Conservation (phyloP, 1,140 invertebrate genomes). For the Popillia japonica region DNA sequence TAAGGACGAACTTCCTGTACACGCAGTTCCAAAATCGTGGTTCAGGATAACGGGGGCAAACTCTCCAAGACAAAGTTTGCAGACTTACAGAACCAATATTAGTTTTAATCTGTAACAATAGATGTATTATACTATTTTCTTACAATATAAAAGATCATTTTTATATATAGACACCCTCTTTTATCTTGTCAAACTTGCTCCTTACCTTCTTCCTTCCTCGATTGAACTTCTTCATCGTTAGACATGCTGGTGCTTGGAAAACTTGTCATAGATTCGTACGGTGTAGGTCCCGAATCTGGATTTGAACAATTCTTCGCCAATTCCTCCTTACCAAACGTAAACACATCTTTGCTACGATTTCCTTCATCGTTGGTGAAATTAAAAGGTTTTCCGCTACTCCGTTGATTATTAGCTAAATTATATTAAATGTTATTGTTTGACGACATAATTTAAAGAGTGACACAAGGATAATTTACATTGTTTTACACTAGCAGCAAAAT, state of each 20-base stretch:
- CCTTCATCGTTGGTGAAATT: constrained; percentile 36
- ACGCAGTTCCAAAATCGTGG: constrained; percentile 58
- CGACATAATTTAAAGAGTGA: background rate
- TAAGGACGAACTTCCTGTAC: constrained; percentile 33
- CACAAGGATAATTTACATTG: background rate
- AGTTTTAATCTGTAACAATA: constrained; percentile 61
- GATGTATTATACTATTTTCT: constrained; percentile 38
- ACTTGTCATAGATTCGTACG: background rate
- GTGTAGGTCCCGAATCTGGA: background rate
- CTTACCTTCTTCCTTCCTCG: background rate
- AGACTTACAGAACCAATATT: constrained; percentile 62
- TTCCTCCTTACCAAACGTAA: background rate
- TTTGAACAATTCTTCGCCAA: background rate
- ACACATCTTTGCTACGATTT: background rate
- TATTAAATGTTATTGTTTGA: background rate
- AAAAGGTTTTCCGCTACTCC: constrained; percentile 36
- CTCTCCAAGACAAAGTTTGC: constrained; percentile 62
- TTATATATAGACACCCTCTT: background rate
- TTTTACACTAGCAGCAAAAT: background rate
- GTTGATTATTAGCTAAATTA: background rate
- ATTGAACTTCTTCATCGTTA: background rate
- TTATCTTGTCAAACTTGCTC: background rate
- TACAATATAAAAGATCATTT: constrained; percentile 34
- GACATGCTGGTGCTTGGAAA: background rate
- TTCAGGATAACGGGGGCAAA: constrained; percentile 66